phyloP scores from a whole-genome alignment of 2,888 invertebrate genomes.

The Melanostoma mellinum region DNA sequence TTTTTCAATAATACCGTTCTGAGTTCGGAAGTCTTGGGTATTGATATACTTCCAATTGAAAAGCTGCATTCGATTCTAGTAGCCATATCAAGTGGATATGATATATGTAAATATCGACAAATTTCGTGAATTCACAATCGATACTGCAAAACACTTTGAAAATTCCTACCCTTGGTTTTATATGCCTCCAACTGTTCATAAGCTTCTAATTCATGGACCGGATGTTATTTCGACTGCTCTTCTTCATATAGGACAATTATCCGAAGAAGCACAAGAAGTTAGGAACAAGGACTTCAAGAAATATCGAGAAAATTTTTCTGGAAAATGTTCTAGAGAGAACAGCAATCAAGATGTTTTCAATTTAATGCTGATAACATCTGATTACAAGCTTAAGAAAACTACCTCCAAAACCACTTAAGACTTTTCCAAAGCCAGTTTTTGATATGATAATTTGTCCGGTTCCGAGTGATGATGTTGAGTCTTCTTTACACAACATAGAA shows the following conservation, averaged over 20 bases:
- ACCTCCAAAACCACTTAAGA: neutral
- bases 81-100: slow-evolving; percentile 9
- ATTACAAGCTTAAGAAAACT: slow-evolving; percentile 8
- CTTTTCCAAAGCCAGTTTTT: slow-evolving; percentile 2
- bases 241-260: no score
- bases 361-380: neutral
- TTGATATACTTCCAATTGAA: neutral
- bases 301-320: neutral
- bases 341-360: no score
- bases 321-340: neutral
- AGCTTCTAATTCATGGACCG: slow-evolving; percentile 44
- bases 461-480: neutral
- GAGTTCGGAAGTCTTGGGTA: no score
- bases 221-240: neutral
- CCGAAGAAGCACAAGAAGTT: slow-evolving; percentile 40
- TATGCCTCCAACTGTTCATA: slow-evolving; percentile 41
- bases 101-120: slow-evolving; percentile 1
- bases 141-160: slow-evolving; percentile 1
- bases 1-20: no score
- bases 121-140: neutral
- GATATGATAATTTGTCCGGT: slow-evolving; percentile 1
- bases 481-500: neutral
- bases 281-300: slow-evolving; percentile 45
- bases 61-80: neutral
- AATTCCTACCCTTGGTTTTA: slow-evolving; percentile 12